phyloP scores from a whole-genome alignment of 2,113 vertebrate genomes.

The Oenanthe melanoleuca region DNA sequence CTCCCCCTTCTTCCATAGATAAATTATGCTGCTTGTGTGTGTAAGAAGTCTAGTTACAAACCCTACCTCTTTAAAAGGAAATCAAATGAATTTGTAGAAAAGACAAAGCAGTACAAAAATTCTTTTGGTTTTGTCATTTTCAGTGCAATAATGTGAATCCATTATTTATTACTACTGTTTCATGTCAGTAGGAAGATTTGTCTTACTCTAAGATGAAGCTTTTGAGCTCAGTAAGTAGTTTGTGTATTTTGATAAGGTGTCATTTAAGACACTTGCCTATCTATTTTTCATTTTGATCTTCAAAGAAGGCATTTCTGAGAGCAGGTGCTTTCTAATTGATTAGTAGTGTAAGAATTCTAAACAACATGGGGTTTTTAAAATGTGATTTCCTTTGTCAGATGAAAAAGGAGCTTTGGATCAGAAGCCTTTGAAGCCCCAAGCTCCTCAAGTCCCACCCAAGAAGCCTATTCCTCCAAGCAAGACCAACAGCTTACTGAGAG shows the following conservation, averaged over 20 bases:
- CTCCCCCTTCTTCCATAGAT: accelerated
- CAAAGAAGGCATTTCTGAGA: not conserved
- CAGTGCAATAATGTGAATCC: not conserved
- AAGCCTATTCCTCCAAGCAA: slow-evolving; percentile 89
- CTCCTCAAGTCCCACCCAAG: slow-evolving; percentile 92
- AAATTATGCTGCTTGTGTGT: not conserved
- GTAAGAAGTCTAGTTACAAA: not conserved
- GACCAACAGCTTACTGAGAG: slow-evolving; percentile 72
- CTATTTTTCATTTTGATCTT: not conserved
- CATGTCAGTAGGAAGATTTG: not conserved
- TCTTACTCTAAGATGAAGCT: not conserved
- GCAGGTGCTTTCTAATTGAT: not conserved
- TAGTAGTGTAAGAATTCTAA: not conserved
- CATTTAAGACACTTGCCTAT: not conserved
- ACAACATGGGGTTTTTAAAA: not conserved
- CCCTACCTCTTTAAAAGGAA: not conserved
- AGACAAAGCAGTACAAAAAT: not conserved
- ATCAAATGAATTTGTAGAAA: not conserved
- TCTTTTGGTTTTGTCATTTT: not conserved
- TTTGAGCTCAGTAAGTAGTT: not conserved
- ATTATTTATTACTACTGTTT: not conserved
- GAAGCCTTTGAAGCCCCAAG: slow-evolving; percentile 87
- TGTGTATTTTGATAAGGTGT: not conserved
- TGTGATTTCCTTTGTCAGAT: slow-evolving; percentile 70
- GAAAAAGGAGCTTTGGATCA: slow-evolving; percentile 82